Evolutionary conservation across 37 sponge, comb jelly and placozoan species (phyloP), one percentile per base, ranked within the genome.

Genomic region (Corticium candelabrum): DNA sequence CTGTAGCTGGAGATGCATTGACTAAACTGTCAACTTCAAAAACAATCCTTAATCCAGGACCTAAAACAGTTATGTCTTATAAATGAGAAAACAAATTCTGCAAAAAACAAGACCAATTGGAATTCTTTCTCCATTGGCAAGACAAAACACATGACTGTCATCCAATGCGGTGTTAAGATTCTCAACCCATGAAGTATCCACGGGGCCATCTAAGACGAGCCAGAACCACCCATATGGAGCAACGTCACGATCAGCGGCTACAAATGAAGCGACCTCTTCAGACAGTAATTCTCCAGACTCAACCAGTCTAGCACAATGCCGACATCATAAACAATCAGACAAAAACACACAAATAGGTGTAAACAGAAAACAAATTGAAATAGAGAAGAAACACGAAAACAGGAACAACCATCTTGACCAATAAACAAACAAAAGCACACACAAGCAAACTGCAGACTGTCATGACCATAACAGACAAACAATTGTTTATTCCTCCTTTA

Each of bases 101-200:
- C 29, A 21, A 31, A n/a, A 29, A 21, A 30, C 7, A 7, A n/a
- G 29, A 29, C 32, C 62, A 0, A 88, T 74, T n/a, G 39, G 21
- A 34, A 89, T 74, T 3, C 90, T 71, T 71, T 88, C 85, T 21
- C 88, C 88, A 74, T 85, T 91, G 35, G 82, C 67, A 33, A 91
- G 84, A 43, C 88, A 91, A 2, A 91, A 77, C 40, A 85, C 75
- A 35, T 88, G 81, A 35, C 87, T 86, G 76, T 91, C 88, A 73
- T 91, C 92, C 0, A 91, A 81, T 35, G 84, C 79, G 29, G 92
- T 78, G 69, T 91, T 91, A 62, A 91, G 86, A 62, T 91, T 88
- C 83, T 91, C 92, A 31, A 91, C 81, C 92, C 92, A 91, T 27
- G 75, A 62, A 30, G 88, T 85, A 35, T 91, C 92, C 1, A 91